Conservation (phyloP, 2,113 vertebrate genomes). For the Urocynchramus pylzowi region DNA sequence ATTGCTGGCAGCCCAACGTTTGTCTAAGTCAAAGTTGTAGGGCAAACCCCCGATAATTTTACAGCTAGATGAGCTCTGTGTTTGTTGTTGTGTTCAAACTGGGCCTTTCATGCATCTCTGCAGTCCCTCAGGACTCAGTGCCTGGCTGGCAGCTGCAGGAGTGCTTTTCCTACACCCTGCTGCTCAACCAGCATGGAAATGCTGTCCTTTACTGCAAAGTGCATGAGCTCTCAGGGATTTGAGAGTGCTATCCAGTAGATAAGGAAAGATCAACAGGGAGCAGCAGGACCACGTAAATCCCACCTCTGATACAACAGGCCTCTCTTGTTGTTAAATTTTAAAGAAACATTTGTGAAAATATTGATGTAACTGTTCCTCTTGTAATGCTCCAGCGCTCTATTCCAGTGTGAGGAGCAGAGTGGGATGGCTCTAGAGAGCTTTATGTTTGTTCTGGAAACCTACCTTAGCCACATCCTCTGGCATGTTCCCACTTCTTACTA, state of each 20-base stretch:
- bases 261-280: not conserved
- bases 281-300: rapidly evolving
- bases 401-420: rapidly evolving
- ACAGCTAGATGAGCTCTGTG: rapidly evolving
- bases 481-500: conserved; percentile 55
- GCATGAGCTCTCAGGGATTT: rapidly evolving
- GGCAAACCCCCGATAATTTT: not conserved
- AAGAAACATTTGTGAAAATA: not conserved
- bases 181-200: not conserved
- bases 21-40: not conserved
- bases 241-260: rapidly evolving
- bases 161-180: rapidly evolving
- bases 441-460: not conserved
- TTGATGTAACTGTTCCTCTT: not conserved
- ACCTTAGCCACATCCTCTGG: conserved; percentile 69
- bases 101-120: rapidly evolving
- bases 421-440: rapidly evolving
- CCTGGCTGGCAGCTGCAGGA: not conserved
- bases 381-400: rapidly evolving
- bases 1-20: not conserved
- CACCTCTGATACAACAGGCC: rapidly evolving
- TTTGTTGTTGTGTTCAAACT: not conserved
- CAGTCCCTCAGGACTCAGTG: not conserved
- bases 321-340: not conserved
- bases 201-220: not conserved